These are phyloP conservation scores for Sula dactylatra DNA, from an alignment of 2,113 vertebrate genomes.

Conservation along the genomic window DNA sequence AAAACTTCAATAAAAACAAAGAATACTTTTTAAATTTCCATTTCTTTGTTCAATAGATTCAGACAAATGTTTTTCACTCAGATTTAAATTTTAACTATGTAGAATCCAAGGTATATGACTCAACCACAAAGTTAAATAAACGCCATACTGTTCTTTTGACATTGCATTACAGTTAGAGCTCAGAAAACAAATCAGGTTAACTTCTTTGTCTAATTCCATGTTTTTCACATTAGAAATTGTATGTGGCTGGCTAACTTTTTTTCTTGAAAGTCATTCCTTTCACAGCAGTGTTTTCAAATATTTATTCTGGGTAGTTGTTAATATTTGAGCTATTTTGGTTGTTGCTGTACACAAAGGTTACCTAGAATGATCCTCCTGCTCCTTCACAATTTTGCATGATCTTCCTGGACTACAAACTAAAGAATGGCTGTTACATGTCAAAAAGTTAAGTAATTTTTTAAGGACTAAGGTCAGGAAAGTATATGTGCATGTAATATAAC, in stretches of 20 bases:
- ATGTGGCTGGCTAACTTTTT: not conserved
- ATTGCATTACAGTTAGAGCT: not conserved
- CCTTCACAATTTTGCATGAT: not conserved
- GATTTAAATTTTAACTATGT: not conserved
- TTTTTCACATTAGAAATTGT: not conserved
- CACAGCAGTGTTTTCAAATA: not conserved
- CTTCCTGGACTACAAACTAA: not conserved
- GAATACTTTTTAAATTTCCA: not conserved
- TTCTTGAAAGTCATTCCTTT: not conserved
- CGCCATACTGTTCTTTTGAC: not conserved
- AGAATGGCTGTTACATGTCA: not conserved
- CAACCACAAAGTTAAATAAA: not conserved
- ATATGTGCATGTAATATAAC: not conserved
- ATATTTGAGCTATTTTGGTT: not conserved
- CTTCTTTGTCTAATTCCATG: not conserved
- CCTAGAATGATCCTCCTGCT: not conserved
- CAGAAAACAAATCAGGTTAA: not conserved
- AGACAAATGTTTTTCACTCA: not conserved
- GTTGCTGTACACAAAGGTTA: not conserved
- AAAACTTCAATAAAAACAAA: not conserved
- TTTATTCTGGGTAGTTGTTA: not conserved
- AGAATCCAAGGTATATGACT: not conserved
- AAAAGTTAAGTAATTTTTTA: not conserved
- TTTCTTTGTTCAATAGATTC: not conserved
- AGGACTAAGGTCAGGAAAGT: not conserved